These are phyloP conservation scores for Porites cylindrica DNA, from an alignment of 92 coral and sea anemone genomes.

Conservation along the genomic window DNA sequence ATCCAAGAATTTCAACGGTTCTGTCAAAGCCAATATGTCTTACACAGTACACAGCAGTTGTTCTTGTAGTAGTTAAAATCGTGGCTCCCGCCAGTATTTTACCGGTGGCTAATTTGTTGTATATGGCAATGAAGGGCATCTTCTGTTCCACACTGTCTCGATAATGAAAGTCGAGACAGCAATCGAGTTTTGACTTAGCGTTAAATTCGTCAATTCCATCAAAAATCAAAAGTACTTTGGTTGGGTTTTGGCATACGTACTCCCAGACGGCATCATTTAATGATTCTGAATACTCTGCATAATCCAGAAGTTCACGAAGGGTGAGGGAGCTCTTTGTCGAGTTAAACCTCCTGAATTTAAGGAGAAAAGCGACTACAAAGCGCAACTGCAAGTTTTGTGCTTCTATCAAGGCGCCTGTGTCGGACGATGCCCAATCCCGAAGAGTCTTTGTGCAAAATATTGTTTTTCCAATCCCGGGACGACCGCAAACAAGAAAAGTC, in stretches of 20 bases:
- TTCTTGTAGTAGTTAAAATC: constrained; percentile 2
- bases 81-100: neutral
- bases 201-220: constrained; percentile 61
- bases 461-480: constrained; percentile 68
- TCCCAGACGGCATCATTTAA: constrained; percentile 8
- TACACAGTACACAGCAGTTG: neutral
- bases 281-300: neutral
- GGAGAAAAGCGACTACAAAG: neutral
- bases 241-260: constrained; percentile 20
- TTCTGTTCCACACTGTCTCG: neutral
- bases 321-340: neutral
- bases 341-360: constrained; percentile 38
- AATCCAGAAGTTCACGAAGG: constrained; percentile 14
- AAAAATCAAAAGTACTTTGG: constrained; percentile 33
- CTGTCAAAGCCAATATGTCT: neutral
- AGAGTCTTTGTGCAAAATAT: constrained; percentile 29
- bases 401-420: neutral
- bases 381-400: neutral
- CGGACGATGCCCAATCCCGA: constrained; percentile 53
- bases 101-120: neutral
- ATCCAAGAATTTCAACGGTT: constrained; percentile 9
- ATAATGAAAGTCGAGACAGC: neutral
- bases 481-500: constrained; percentile 46
- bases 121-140: constrained; percentile 7
- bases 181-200: neutral